Evolutionary conservation across 2,888 invertebrate species (phyloP), one percentile per base, ranked within the genome.

Genomic region (Drosophila helvetica): DNA sequence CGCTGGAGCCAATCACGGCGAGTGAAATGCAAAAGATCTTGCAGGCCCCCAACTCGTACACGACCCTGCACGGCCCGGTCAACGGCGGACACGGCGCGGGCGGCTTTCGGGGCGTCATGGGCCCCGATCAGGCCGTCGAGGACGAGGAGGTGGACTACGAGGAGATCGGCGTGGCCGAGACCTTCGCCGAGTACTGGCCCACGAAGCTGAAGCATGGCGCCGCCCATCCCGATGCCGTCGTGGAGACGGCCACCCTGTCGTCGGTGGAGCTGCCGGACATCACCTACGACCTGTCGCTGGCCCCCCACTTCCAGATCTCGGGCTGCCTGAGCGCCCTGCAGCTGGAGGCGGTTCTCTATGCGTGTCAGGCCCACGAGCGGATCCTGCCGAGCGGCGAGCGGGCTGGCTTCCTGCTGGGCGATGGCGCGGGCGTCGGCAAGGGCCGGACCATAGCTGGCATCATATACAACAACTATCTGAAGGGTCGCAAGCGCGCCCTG

Each of bases 401-500:
- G 45, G 98, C 98, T 8, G 99, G 99, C 10, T 99, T 98, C 93
- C 94, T 99, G 1, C 96, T 99, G 63, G 98, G 99, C 75, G 99
- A 99, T 92, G 99, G 99, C 64, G 99, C 99, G 62, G 99, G 99
- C 71, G 98, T 99, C 51, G 99, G 99, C 62, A 99, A 99, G 91
- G 99, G 99, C n/a, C 95, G 99, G 62, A 99, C 99, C 1, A 98
- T 99, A 72, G 99, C 98, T 1, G 99, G 99, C 46, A 96, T 99
- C 51, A 99, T 99, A 84, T 98, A 94, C 92, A 99, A 99, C 93
- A 99, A 99, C 92, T 99, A 97, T 91, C 90, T 98, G 79, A 95
- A 96, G 87, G 98, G 98, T 0, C 94, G 98, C 50, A 98, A 98
- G 92, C 95, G 98, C 68, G 96, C 99, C 12, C 94, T 99, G 73